A percentile compares a stretch with the other conserved stretches of the same genome.
Conservation (phyloP, 2,888 invertebrate genomes). For the Cyclophora punctaria region DNA sequence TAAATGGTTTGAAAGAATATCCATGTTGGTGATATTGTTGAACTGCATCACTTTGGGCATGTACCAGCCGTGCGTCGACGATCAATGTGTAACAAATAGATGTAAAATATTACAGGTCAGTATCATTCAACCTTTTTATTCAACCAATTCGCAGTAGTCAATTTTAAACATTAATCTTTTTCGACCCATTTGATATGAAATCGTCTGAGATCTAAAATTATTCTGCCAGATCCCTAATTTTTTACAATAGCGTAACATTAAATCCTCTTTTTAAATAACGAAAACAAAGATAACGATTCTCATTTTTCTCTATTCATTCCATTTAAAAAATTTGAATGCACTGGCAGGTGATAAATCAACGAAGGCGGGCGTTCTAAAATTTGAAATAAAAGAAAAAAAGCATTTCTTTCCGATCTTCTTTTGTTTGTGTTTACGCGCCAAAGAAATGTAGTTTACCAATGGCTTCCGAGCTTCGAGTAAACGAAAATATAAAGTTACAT, state of each 20-base stretch:
- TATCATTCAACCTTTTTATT: neutral
- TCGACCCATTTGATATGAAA: too few species aligned
- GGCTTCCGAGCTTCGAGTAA: too few species aligned
- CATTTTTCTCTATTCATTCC: too few species aligned
- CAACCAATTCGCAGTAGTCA: neutral
- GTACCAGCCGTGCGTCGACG: conserved; percentile 99
- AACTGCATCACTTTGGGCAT: conserved; percentile 99
- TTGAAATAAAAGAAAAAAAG: conserved; percentile 13
- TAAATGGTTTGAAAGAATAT: conserved; percentile 99
- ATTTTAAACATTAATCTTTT: neutral
- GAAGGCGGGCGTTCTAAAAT: conserved; percentile 2
- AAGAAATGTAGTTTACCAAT: too few species aligned
- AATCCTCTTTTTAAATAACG: too few species aligned
- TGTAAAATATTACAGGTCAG: conserved; percentile 93
- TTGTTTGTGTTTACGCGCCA: conserved; percentile 15
- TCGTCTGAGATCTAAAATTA: too few species aligned
- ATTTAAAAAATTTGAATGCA: conserved; percentile 6
- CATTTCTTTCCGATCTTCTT: conserved; percentile 10
- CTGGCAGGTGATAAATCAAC: conserved; percentile 12
- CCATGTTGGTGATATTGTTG: conserved; percentile 97
- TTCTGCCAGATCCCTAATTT: too few species aligned
- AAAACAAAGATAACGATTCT: too few species aligned
- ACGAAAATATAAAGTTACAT: conserved; percentile 6
- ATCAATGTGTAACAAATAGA: conserved; percentile 89
- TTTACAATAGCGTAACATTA: too few species aligned